A percentile compares a stretch with the other conserved stretches of the same genome.
Evolutionary conservation across 2,888 invertebrate species (phyloP).

Genomic region (Ophion obscuratus): DNA sequence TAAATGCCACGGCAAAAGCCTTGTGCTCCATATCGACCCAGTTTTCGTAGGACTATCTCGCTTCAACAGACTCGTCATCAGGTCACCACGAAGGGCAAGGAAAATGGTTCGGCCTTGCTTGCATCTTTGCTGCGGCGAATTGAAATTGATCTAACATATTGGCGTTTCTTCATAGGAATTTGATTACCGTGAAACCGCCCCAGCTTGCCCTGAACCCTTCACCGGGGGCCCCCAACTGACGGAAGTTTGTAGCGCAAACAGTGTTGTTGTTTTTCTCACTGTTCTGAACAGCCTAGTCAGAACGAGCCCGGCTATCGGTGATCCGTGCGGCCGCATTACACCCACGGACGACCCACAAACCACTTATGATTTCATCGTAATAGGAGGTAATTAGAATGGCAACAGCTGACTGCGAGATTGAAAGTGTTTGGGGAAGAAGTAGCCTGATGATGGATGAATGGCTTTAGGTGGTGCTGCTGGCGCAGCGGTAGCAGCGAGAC

Average conservation of each 20-base stretch:
- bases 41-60: not conserved
- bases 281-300: conserved; percentile 71
- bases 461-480: conserved; percentile 86
- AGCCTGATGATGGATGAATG: not conserved
- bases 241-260: conserved; percentile 70
- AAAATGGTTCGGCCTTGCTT: conserved; percentile 40
- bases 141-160: not conserved
- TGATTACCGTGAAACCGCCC: not conserved
- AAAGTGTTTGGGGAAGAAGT: not conserved
- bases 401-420: not conserved
- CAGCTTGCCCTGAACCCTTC: conserved; percentile 68
- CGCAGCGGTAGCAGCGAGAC: conserved; percentile 86
- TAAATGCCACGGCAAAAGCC: conserved; percentile 1
- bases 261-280: conserved; percentile 69
- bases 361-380: conserved; percentile 88
- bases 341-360: conserved; percentile 82
- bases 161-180: conserved; percentile 14
- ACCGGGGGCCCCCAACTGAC: conserved; percentile 70
- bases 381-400: conserved; percentile 84
- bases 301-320: conserved; percentile 68
- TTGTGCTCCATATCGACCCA: not conserved
- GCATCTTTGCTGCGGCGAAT: not conserved
- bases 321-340: conserved; percentile 85
- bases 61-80: not conserved
- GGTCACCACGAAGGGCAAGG: not conserved